Evolutionary conservation across 2,888 invertebrate genomes (phyloP), one percentile per base, ranked within the genome.

Genomic region (Zele albiditarsus): DNA sequence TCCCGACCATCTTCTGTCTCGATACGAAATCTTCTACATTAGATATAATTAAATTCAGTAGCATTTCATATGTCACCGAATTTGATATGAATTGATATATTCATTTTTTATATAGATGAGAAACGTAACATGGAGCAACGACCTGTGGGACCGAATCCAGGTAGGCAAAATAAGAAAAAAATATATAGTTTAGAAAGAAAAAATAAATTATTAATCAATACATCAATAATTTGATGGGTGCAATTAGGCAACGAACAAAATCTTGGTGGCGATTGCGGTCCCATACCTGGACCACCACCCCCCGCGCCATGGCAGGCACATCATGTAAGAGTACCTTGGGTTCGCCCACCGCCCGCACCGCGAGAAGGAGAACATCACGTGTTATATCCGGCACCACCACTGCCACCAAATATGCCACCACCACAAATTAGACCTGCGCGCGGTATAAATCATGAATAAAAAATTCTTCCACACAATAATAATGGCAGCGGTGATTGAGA

Each of bases 331-430:
- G 82, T 84, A 58, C 85, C 87, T 57, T 87, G 87, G 81, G 85
- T 82, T 58, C 82, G 88, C 72, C 87, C 87, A 57, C 86, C 87
- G 1, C 85, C 85, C 5, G 81, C 80, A 57, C 82, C 84, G n/a
- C 76, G 85, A 25, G 86, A 88, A 8, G 82, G 80, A 33, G 86
- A 87, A 10, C 84, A 82, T 70, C 80, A 81, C 71, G 62, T 78
- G 46, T 70, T 77, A 12, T 81, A 79, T 66, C 76, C 78, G n/a
- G 77, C 74, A n/a, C 79, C 79, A 33, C 80, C 78, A 12, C 73
- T 77, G 4, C 87, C 88, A 5, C 84, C 84, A 58, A 88, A 87
- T 65, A 84, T 88, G 81, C 88, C 88, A 75, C 88, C 88, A 4
- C 88, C 88, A 38, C 88, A 88, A 77, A 83, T 88, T 73, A 83